These are phyloP conservation scores for Stigmatopora argus DNA, from an alignment of 2,113 vertebrate species.

Conservation along the genomic window DNA sequence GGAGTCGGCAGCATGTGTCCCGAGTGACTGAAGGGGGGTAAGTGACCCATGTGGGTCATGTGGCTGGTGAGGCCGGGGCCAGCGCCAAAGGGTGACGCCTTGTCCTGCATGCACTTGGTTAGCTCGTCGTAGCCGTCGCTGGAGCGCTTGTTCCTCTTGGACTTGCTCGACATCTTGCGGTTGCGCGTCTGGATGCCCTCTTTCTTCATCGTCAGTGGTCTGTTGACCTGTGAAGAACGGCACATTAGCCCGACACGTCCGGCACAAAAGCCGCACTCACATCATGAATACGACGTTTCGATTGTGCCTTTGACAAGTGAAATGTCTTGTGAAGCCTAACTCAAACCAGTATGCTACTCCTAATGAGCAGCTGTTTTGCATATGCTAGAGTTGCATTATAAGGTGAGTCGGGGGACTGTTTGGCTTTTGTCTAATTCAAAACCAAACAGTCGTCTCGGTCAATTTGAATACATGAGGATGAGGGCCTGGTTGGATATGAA, in stretches of 20 bases:
- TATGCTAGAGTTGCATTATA: slow-evolving; percentile 42
- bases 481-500: slow-evolving; percentile 66
- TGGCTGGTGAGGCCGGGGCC: slow-evolving; percentile 83
- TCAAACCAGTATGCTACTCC: slow-evolving; percentile 27
- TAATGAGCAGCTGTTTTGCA: slow-evolving; percentile 61
- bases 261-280: slow-evolving; percentile 38
- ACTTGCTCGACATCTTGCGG: slow-evolving; percentile 99
- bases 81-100: slow-evolving; percentile 82
- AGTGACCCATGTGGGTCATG: slow-evolving; percentile 93
- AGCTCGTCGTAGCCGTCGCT: slow-evolving; percentile 91
- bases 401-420: slow-evolving; percentile 41
- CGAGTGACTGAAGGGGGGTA: slow-evolving; percentile 92
- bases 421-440: slow-evolving; percentile 65
- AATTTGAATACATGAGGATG: slow-evolving; percentile 65
- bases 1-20: slow-evolving; percentile 98
- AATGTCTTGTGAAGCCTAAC: slow-evolving; percentile 13
- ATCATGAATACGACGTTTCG: slow-evolving; percentile 12
- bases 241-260: slow-evolving; percentile 42
- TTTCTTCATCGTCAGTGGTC: slow-evolving; percentile 99
- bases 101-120: slow-evolving; percentile 98
- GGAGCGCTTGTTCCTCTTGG: slow-evolving; percentile 91
- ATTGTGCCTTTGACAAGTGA: slow-evolving; percentile 8
- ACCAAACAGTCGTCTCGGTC: slow-evolving; percentile 55
- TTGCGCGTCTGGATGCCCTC: slow-evolving; percentile 99
- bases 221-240: slow-evolving; percentile 83